Conservation (phyloP, 2,888 invertebrate species). For the Prenolepis imparis region DNA sequence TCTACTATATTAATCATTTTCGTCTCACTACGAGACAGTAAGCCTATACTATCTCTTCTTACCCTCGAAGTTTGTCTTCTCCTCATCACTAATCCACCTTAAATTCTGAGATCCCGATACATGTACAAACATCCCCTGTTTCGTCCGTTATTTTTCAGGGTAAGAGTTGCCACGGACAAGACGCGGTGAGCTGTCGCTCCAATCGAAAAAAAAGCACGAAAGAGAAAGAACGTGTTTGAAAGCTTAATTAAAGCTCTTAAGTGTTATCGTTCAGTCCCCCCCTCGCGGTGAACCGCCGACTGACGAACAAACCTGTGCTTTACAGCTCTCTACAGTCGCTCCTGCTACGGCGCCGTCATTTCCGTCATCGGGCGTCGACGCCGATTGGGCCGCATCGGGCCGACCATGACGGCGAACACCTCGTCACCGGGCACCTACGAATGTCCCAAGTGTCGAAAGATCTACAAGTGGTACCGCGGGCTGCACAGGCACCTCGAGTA, state of each 20-base stretch:
- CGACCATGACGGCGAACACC: slow-evolving; percentile 45
- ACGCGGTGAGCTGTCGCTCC: background rate
- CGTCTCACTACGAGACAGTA: background rate
- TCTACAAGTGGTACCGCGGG: slow-evolving; percentile 89
- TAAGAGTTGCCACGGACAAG: background rate
- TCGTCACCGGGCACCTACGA: slow-evolving; percentile 79
- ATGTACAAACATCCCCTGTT: background rate
- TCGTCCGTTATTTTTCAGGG: background rate
- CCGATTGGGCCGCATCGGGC: slow-evolving; percentile 38
- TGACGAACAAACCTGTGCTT: slow-evolving; percentile 65
- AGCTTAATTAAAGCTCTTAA: slow-evolving; percentile 53
- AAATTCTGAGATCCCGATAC: background rate
- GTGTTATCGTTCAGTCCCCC: slow-evolving; percentile 60
- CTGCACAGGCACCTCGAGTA: slow-evolving; percentile 87
- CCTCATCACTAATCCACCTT: background rate
- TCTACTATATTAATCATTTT: background rate
- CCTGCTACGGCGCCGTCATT: slow-evolving; percentile 49
- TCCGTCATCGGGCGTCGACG: slow-evolving; percentile 55
- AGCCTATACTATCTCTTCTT: background rate
- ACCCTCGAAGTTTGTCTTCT: background rate
- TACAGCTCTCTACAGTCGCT: slow-evolving; percentile 66
- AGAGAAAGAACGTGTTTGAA: slow-evolving; percentile 35
- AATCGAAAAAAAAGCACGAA: slow-evolving; percentile 15
- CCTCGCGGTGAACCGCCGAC: slow-evolving; percentile 38
- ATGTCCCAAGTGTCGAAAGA: slow-evolving; percentile 87